A percentile compares a stretch with the other conserved stretches of the same genome.
phyloP scores from a whole-genome alignment of 2,113 vertebrate genomes.

The Caloenas nicobarica region DNA sequence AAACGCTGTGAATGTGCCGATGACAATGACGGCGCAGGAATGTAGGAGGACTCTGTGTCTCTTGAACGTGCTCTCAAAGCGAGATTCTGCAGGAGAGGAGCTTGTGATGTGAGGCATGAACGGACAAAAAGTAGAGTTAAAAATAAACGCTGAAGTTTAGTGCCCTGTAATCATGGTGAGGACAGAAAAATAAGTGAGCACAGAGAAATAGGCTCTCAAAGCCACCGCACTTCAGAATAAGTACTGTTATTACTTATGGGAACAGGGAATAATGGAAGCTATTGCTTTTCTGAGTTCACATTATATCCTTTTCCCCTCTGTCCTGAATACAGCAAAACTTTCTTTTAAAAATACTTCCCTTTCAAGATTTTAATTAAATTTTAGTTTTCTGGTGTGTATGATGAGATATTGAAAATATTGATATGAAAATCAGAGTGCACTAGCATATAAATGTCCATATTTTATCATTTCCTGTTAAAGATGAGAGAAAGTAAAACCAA shows the following conservation, averaged over 20 bases:
- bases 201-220: conserved; percentile 16
- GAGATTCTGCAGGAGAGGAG: not conserved
- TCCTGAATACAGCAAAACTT: conserved; percentile 29
- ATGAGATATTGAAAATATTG: not conserved
- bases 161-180: conserved; percentile 38
- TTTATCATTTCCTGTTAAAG: not conserved
- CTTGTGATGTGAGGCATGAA: conserved; percentile 43
- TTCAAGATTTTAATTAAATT: not conserved
- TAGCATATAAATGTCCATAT: not conserved
- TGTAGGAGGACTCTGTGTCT: not conserved
- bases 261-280: conserved; percentile 59
- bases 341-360: not conserved
- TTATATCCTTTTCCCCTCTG: conserved; percentile 13
- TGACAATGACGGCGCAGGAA: conserved; percentile 7
- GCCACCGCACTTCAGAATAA: not conserved
- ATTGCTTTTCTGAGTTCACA: conserved; percentile 44
- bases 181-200: conserved; percentile 53
- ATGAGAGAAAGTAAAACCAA: not conserved
- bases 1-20: not conserved
- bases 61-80: not conserved
- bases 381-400: not conserved
- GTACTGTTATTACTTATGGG: conserved; percentile 57
- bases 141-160: conserved; percentile 59
- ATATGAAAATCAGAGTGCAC: not conserved
- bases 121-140: conserved; percentile 55